Conservation (phyloP, 2,888 invertebrate species). For the Eucera pruinosa region DNA sequence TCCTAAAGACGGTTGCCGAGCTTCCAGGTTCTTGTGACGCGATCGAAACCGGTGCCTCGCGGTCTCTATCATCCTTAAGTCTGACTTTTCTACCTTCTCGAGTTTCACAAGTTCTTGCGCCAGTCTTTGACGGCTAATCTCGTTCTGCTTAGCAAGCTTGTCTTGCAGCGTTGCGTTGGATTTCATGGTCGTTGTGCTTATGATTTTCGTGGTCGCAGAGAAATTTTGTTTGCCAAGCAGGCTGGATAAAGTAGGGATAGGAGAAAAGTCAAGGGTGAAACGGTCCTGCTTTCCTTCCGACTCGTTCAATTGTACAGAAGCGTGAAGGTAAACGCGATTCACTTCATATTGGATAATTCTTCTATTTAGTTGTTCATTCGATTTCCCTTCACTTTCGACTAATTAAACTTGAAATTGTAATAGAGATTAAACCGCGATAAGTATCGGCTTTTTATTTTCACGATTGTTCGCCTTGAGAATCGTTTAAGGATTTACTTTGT, state of each 20-base stretch:
- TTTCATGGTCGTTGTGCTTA: slow-evolving; percentile 52
- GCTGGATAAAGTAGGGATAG: not conserved
- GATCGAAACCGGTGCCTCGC: slow-evolving; percentile 68
- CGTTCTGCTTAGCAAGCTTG: slow-evolving; percentile 62
- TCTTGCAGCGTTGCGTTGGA: slow-evolving; percentile 55
- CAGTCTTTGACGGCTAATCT: slow-evolving; percentile 64
- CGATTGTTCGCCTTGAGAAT: not conserved
- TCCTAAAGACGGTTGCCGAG: not conserved
- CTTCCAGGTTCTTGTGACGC: slow-evolving; percentile 64
- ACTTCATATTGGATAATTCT: slow-evolving; percentile 37
- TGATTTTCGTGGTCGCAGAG: not conserved
- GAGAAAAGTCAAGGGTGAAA: slow-evolving; percentile 45
- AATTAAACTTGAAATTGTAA: not conserved
- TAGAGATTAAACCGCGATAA: slow-evolving; percentile 1
- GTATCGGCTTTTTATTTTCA: not conserved
- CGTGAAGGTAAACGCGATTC: slow-evolving; percentile 36
- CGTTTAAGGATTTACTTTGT: too few relatives aligned
- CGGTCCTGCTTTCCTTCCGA: slow-evolving; percentile 34
- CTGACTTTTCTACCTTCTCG: slow-evolving; percentile 65
- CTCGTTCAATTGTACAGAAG: slow-evolving; percentile 21
- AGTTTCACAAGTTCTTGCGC: slow-evolving; percentile 67
- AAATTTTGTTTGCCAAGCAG: slow-evolving; percentile 22
- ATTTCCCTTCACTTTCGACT: slow-evolving; percentile 31
- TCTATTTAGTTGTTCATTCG: not conserved
- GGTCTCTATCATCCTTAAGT: slow-evolving; percentile 68